phyloP scores from a whole-genome alignment of 2,888 invertebrate genomes.

The Oligia strigilis region DNA sequence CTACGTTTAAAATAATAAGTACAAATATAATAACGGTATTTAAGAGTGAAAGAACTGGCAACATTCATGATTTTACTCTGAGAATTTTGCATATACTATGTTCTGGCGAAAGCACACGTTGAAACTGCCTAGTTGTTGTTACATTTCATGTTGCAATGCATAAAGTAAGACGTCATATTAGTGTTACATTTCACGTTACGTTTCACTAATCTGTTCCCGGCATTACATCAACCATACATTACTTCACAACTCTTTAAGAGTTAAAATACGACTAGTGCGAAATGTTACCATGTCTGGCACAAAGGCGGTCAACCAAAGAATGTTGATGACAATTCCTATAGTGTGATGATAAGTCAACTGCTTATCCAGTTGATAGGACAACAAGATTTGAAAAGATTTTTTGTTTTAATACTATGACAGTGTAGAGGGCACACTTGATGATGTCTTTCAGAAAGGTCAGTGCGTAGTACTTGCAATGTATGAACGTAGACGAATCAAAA shows the following conservation, averaged over 20 bases:
- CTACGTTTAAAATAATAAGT: conserved; percentile 52
- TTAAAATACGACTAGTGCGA: background rate
- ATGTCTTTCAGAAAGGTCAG: background rate
- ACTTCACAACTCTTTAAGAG: background rate
- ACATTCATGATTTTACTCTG: conserved; percentile 10
- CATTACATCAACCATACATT: background rate
- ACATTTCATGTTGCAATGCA: background rate
- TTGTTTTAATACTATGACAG: background rate
- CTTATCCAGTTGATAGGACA: background rate
- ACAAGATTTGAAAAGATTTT: background rate
- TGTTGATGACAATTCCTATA: background rate
- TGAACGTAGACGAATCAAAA: background rate
- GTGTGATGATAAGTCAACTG: background rate
- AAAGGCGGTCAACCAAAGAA: background rate
- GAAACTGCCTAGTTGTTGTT: background rate
- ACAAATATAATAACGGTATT: conserved; percentile 72
- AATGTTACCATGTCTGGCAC: background rate
- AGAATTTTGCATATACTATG: conserved; percentile 15
- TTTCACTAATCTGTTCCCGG: background rate
- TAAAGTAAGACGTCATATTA: background rate
- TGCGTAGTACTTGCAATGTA: background rate
- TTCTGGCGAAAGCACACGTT: background rate
- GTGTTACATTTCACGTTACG: background rate
- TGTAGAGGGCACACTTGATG: background rate
- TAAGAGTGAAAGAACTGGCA: background rate